Evolutionary conservation across 2,113 vertebrate genomes (phyloP).

Genomic region (Nyctibius bracteatus): DNA sequence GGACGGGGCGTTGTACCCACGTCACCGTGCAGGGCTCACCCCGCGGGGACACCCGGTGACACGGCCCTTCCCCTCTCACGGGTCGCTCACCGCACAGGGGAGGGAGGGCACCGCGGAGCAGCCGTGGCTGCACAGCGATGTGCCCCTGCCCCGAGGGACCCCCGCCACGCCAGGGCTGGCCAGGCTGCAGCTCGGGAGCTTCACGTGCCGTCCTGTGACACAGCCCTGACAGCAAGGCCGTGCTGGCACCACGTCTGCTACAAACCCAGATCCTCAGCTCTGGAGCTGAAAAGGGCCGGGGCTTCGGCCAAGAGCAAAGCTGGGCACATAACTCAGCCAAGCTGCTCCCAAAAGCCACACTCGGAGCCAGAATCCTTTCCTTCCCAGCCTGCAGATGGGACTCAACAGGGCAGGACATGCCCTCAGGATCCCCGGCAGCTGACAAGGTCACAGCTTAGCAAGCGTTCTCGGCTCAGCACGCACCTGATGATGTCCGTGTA

Average conservation of each 20-base stretch:
- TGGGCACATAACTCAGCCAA: background rate
- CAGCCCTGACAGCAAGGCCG: background rate
- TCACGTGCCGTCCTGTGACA: too few relatives aligned
- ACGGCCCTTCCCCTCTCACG: background rate
- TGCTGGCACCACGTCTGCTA: background rate
- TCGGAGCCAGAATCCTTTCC: background rate
- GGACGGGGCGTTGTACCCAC: background rate
- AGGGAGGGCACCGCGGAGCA: background rate
- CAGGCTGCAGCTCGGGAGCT: background rate
- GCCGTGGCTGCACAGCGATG: fast-evolving
- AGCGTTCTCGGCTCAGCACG: background rate
- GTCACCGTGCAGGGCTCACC: fast-evolving
- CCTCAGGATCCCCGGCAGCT: background rate
- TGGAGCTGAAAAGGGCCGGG: background rate
- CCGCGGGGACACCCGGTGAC: fast-evolving
- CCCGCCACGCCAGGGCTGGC: background rate
- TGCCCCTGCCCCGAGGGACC: background rate
- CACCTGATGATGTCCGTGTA: constrained; percentile 96
- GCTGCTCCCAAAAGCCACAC: background rate
- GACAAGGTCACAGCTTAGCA: background rate
- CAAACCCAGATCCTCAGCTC: background rate
- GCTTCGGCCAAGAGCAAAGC: background rate
- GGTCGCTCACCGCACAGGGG: too few relatives aligned
- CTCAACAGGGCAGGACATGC: background rate
- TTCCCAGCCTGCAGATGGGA: background rate